Conservation (phyloP, 2,888 invertebrate genomes). For the Scaptodrosophila latifasciaeformis region DNA sequence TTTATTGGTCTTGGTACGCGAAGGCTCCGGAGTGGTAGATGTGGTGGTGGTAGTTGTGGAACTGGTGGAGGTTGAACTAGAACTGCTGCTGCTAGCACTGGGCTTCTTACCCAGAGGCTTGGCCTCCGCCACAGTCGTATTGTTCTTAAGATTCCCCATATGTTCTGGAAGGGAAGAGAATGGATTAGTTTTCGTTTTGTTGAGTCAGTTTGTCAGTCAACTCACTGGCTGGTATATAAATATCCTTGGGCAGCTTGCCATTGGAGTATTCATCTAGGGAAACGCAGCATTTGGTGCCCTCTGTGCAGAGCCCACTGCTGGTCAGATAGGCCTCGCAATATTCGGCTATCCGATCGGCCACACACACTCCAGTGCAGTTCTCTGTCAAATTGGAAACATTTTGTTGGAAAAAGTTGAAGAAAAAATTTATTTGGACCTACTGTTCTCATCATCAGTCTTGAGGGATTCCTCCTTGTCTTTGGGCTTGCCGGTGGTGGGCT, state of each 20-base stretch:
- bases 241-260: slow-evolving; percentile 80
- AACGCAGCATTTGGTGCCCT: slow-evolving; percentile 88
- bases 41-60: slow-evolving; percentile 53
- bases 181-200: too few species aligned
- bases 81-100: slow-evolving; percentile 35
- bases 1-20: slow-evolving; percentile 62
- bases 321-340: slow-evolving; percentile 91
- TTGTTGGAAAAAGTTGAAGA: background rate
- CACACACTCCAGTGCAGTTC: slow-evolving; percentile 87
- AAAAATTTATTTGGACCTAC: slow-evolving; percentile 30
- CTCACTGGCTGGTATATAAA: slow-evolving; percentile 82
- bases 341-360: slow-evolving; percentile 85
- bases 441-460: slow-evolving; percentile 61
- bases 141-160: slow-evolving; percentile 62
- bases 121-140: slow-evolving; percentile 49
- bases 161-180: slow-evolving; percentile 59
- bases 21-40: slow-evolving; percentile 67
- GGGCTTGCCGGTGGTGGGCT: slow-evolving; percentile 47
- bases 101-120: slow-evolving; percentile 33
- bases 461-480: slow-evolving; percentile 44
- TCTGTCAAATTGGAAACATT: slow-evolving; percentile 38
- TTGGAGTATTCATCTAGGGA: slow-evolving; percentile 84
- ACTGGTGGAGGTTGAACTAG: slow-evolving; percentile 40
- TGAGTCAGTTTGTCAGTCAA: too few species aligned
- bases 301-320: slow-evolving; percentile 83